Base-by-base conservation (phyloP, 2,888 invertebrate genomes). In the Lobophora halterata region DNA sequence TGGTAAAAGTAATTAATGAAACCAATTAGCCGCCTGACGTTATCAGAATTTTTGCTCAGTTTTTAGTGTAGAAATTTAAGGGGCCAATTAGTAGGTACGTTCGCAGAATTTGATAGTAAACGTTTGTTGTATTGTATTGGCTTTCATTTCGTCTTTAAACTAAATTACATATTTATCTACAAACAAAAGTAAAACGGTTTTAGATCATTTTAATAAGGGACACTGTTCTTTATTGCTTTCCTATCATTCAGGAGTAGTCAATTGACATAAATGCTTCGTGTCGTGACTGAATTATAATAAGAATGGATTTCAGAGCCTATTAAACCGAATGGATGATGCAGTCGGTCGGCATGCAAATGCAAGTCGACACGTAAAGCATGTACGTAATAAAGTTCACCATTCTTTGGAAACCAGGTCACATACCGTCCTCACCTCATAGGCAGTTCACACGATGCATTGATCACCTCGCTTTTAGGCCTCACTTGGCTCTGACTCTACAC, bases 1-100 rank as follows among this genome's bases (percentile, higher is more conserved):
- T 36, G 29, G 24, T 25, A 30, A 41, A 38, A 30, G 30, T 38
- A 28, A 40, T 43, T 30, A 29, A 44, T 41, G 23, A 29, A 23
- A 40, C 31, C 32, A 28, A 32, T 46, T 27, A 31, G 10, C 21
- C 18, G 14, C 20, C 34, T 20, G 13, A 20, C 30, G 40, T 31
- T 27, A 32, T 27, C 40, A 18, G 20, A 17, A 30, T 28, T 38
- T 30, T 36, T 38, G 27, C 5, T n/a, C 30, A 24, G 19, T 32
- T 35, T 34, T 6, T 18, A 11, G 12, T 32, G 28, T 27, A 24
- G 25, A 31, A 39, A 35, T 33, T 42, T 29, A 21, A 1, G 24
- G 28, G 11, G 13, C 10, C 38, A 27, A 42, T 35, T 30, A 44
- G 30, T 14, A 5, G 31, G 30, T 23, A 7, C 11, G 29, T 34